These are phyloP conservation scores for Xiphorhynchus elegans DNA, from an alignment of 2,113 vertebrate genomes.

Conservation along the genomic window DNA sequence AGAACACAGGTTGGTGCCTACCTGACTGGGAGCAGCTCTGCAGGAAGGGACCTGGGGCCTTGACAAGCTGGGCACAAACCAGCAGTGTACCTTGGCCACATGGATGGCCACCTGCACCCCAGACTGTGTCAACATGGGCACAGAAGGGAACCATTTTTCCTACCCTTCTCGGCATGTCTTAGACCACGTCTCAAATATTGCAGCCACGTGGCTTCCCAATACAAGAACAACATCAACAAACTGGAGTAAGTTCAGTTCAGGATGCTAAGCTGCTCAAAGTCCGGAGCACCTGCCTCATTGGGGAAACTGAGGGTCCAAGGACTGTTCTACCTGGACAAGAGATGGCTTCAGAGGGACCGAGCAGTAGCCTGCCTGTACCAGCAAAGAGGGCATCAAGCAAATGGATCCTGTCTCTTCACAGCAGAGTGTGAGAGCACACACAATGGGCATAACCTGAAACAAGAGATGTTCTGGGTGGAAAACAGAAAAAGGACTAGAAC, in stretches of 20 bases:
- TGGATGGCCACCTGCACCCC: background rate
- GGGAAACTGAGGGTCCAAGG: background rate
- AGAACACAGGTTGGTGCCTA: background rate
- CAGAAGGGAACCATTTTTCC: background rate
- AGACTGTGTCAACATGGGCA: fast-evolving
- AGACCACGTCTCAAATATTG: background rate
- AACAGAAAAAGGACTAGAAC: background rate
- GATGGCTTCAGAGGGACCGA: background rate
- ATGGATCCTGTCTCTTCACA: background rate
- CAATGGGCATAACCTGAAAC: background rate
- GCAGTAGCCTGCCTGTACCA: background rate
- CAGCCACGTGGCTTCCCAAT: background rate
- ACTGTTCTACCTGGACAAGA: background rate
- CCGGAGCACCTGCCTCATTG: background rate
- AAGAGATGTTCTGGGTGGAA: background rate
- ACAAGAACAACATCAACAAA: background rate
- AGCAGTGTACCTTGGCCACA: background rate
- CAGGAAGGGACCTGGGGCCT: too few relatives aligned
- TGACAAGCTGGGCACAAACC: background rate
- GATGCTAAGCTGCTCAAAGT: background rate
- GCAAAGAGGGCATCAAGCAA: background rate
- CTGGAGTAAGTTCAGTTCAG: background rate
- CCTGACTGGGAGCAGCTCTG: background rate
- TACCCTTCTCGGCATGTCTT: background rate
- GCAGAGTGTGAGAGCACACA: fast-evolving